Percentiles rank a stretch among this genome's conserved stretches.
These are phyloP conservation scores for Leptoclinus maculatus DNA, from an alignment of 2,797 vertebrate genomes.

Conservation along the genomic window DNA sequence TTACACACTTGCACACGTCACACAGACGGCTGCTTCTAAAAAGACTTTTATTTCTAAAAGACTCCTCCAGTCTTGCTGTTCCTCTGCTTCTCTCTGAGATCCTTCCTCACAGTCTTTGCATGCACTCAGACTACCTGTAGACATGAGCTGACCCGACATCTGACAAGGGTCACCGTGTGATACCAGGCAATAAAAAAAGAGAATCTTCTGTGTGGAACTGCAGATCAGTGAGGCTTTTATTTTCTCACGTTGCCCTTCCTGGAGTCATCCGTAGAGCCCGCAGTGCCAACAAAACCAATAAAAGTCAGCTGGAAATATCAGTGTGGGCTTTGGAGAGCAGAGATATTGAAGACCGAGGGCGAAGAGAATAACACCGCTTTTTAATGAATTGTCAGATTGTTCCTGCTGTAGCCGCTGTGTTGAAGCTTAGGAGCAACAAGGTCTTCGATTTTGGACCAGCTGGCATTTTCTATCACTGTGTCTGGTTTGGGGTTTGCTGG, in stretches of 20 bases:
- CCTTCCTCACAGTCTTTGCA: not conserved
- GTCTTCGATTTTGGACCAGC: conserved; percentile 39
- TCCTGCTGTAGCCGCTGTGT: conserved; percentile 1
- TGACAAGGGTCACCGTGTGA: conserved; percentile 31
- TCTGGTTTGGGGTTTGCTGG: conserved; percentile 14
- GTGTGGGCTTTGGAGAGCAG: conserved; percentile 45
- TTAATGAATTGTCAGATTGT: conserved; percentile 55
- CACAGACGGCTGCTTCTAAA: too few species aligned
- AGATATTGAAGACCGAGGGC: conserved; percentile 40
- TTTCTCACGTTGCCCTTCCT: conserved; percentile 33
- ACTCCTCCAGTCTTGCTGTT: not conserved
- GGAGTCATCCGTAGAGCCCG: conserved; percentile 18
- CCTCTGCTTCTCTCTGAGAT: not conserved
- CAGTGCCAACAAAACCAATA: conserved; percentile 54
- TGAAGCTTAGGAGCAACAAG: conserved; percentile 32
- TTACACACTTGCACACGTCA: not conserved
- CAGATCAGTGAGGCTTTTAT: conserved; percentile 54
- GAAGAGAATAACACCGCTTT: conserved; percentile 20
- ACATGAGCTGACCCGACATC: conserved; percentile 22
- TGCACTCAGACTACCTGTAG: conserved; percentile 3
- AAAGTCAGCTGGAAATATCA: conserved; percentile 57
- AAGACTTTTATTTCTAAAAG: not conserved
- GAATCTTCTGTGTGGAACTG: conserved; percentile 14
- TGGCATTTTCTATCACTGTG: conserved; percentile 34
- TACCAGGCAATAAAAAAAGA: conserved; percentile 43